These are phyloP conservation scores for Spodoptera picta DNA, from an alignment of 2,888 invertebrate genomes.

Conservation along the genomic window DNA sequence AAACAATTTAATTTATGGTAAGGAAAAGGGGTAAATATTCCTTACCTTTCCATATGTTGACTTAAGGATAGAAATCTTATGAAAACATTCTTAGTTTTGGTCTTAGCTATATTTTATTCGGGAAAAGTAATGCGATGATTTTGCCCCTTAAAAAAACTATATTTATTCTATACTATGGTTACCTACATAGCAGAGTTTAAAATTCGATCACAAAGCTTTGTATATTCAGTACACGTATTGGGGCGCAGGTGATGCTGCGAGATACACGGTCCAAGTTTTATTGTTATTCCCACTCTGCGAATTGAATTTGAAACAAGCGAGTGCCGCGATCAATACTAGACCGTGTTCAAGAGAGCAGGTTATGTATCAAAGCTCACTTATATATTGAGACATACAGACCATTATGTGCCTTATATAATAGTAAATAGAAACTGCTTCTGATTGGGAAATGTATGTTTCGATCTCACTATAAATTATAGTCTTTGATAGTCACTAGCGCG, in stretches of 20 bases:
- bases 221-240: constrained; percentile 78
- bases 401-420: not conserved
- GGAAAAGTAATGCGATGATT: too few species aligned
- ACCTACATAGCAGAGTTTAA: constrained; percentile 51
- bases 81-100: too few species aligned
- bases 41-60: too few species aligned
- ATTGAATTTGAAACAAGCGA: constrained; percentile 86
- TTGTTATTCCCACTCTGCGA: constrained; percentile 87
- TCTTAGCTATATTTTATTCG: too few species aligned
- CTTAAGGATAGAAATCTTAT: too few species aligned
- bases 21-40: too few species aligned
- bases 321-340: constrained; percentile 76
- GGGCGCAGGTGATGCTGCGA: constrained; percentile 81
- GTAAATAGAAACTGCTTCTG: not conserved
- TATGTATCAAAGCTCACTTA: constrained; percentile 36
- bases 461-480: too few species aligned
- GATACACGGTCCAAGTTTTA: constrained; percentile 82
- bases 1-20: too few species aligned
- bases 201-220: constrained; percentile 57
- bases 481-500: too few species aligned
- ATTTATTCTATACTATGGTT: not conserved
- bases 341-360: constrained; percentile 26
- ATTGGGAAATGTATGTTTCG: too few species aligned
- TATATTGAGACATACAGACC: not conserved
- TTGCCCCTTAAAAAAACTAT: too few species aligned